phyloP scores from a whole-genome alignment of 92 coral and sea anemone species.

The Chrysogorgia sp. region DNA sequence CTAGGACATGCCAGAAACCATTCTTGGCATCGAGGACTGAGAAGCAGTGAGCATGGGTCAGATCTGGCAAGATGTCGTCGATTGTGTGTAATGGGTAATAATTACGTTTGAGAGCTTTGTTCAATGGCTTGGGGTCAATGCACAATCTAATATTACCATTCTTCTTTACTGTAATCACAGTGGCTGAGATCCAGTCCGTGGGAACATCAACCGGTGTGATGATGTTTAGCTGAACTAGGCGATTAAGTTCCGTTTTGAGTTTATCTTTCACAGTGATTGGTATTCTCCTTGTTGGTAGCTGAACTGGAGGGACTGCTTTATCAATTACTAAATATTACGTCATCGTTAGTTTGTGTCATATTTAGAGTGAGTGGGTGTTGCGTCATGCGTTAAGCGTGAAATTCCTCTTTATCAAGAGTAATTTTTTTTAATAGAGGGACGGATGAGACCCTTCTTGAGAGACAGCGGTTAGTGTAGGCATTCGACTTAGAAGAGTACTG shows the following conservation, averaged over 20 bases:
- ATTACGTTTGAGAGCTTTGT: slow-evolving; percentile 66
- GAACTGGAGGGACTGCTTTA: slow-evolving; percentile 25
- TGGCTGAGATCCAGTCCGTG: slow-evolving; percentile 66
- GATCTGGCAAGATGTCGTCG: slow-evolving; percentile 60
- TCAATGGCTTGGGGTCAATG: slow-evolving; percentile 67
- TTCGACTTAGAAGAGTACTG: too few species aligned
- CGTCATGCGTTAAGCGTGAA: background rate
- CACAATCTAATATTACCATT: slow-evolving; percentile 61
- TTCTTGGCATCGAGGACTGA: slow-evolving; percentile 70
- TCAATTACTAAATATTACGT: slow-evolving; percentile 27
- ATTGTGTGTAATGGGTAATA: slow-evolving; percentile 65
- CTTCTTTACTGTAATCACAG: slow-evolving; percentile 57
- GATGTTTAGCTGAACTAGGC: slow-evolving; percentile 43
- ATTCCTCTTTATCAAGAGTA: too few species aligned
- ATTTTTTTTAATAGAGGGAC: too few species aligned
- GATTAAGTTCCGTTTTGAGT: slow-evolving; percentile 44
- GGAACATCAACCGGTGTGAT: slow-evolving; percentile 49
- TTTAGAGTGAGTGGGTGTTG: background rate
- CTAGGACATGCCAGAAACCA: slow-evolving; percentile 70
- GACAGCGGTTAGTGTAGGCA: too few species aligned
- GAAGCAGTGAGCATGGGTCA: slow-evolving; percentile 55
- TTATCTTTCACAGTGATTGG: slow-evolving; percentile 20
- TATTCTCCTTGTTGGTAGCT: slow-evolving; percentile 29
- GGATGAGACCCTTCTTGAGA: too few species aligned
- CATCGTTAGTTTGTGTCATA: background rate